Conservation (phyloP, 2,888 invertebrate genomes). For the Phengaris alcon region DNA sequence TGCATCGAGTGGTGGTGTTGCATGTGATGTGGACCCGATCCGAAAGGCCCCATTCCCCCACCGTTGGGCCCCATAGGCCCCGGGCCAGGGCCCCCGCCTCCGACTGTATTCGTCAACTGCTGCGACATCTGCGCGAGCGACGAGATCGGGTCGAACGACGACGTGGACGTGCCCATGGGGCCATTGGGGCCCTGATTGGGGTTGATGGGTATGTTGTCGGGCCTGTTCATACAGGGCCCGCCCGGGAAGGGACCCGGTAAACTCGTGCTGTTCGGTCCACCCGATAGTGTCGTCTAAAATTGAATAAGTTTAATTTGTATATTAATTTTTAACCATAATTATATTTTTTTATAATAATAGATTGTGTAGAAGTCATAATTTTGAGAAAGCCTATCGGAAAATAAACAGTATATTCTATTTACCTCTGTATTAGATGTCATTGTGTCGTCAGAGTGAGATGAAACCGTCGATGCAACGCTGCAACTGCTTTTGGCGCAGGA, state of each 20-base stretch:
- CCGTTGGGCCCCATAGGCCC: slow-evolving; percentile 64
- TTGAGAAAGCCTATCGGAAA: too few species aligned
- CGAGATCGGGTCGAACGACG: slow-evolving; percentile 94
- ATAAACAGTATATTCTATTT: background rate
- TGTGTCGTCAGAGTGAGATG: slow-evolving; percentile 57
- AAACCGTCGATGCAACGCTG: slow-evolving; percentile 56
- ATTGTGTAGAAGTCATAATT: too few species aligned
- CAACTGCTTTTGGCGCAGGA: slow-evolving; percentile 60
- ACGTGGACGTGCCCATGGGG: slow-evolving; percentile 75
- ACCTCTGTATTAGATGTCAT: slow-evolving; percentile 61
- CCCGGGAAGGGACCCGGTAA: slow-evolving; percentile 77
- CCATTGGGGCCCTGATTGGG: slow-evolving; percentile 76
- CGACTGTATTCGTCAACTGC: slow-evolving; percentile 88
- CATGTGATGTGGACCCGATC: slow-evolving; percentile 68
- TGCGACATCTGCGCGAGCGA: slow-evolving; percentile 97
- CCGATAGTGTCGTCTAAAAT: slow-evolving; percentile 68
- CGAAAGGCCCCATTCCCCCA: slow-evolving; percentile 64
- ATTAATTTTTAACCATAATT: too few species aligned
- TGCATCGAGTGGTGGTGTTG: slow-evolving; percentile 73
- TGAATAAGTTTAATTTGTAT: background rate
- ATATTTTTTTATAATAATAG: too few species aligned
- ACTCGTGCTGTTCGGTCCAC: slow-evolving; percentile 71
- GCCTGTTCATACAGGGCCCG: slow-evolving; percentile 71
- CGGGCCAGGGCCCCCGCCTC: slow-evolving; percentile 62
- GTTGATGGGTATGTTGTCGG: slow-evolving; percentile 72